Evolutionary conservation across 1,140 invertebrate genomes (phyloP), one percentile per base, ranked within the genome.

Genomic region (Sitophilus oryzae): DNA sequence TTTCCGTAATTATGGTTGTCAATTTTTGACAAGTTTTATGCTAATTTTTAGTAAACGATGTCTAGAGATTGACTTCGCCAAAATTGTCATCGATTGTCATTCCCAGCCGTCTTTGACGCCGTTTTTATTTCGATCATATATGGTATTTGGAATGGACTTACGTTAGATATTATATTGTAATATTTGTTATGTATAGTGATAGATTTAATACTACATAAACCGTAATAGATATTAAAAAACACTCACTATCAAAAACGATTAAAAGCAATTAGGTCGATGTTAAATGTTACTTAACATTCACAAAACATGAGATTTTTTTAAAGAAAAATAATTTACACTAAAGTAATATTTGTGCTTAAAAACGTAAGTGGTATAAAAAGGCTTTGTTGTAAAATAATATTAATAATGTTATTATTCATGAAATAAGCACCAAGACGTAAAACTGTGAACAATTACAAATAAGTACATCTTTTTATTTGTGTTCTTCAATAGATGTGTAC

Each of bases 401-500:
- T 30, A 30, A 30, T 30, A 6, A 5, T 11, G 25, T 30, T 47
- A 55, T 54, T 48, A 42, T 54, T 36, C 22, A 43, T 42, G 36
- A 47, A 40, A 38, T 42, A 52, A 47, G 50, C 55, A 61, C 51
- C 59, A 58, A 44, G 45, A 54, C 25, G 57, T 18, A 49, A n/a
- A n/a, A 42, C 16, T 56, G 15, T 42, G 22, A 55, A 55, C 54
- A 38, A 48, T 46, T 36, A 38, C 19, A 21, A 55, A 48, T 20
- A 60, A 55, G n/a, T 55, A 44, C 40, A 30, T 53, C 16, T 44
- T 60, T 57, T n/a, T n/a, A n/a, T n/a, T n/a, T n/a, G n/a, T n/a
- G n/a, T n/a, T n/a, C n/a, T 37, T 53, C 34, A 36, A 56, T 56
- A 42, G 43, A 51, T 58, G 47, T 58, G 59, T 61, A 56, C 47